Evolutionary conservation across 2,888 invertebrate genomes (phyloP).

Genomic region (Napeogenes inachia): DNA sequence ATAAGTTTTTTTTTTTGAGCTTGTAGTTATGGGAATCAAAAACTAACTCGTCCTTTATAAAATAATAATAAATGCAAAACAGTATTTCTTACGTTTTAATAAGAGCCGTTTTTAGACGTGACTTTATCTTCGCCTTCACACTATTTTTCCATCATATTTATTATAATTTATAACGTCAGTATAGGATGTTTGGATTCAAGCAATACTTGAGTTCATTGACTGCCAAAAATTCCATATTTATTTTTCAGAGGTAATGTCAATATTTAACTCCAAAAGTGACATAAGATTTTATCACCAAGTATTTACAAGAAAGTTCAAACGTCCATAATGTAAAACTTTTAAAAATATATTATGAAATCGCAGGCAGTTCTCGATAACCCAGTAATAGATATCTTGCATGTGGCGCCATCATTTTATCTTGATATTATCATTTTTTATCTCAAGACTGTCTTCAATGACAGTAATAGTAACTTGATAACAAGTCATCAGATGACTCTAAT

Average conservation of each 20-base stretch:
- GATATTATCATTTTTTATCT: slow-evolving; percentile 9
- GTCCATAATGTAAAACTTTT: too few species aligned
- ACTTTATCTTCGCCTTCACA: too few species aligned
- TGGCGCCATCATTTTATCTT: slow-evolving; percentile 11
- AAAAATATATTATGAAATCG: too few species aligned
- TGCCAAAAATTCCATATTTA: background rate
- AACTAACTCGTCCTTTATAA: too few species aligned
- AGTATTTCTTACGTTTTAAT: too few species aligned
- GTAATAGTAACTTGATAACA: slow-evolving; percentile 2
- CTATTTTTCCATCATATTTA: background rate
- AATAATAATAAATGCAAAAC: too few species aligned
- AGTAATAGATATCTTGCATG: background rate
- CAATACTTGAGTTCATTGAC: slow-evolving; percentile 10
- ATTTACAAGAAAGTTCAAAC: too few species aligned
- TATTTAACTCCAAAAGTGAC: background rate
- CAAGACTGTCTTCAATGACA: slow-evolving; percentile 8
- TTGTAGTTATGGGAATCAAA: too few species aligned
- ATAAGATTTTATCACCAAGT: too few species aligned
- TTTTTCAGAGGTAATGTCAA: background rate
- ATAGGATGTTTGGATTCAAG: background rate
- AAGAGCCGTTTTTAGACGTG: too few species aligned
- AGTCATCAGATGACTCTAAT: background rate
- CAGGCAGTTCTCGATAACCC: background rate
- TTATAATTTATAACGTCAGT: background rate
- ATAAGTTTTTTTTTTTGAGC: too few species aligned